These are phyloP conservation scores for Vespertilio murinus DNA, from an alignment of 2,797 vertebrate genomes.

Conservation along the genomic window DNA sequence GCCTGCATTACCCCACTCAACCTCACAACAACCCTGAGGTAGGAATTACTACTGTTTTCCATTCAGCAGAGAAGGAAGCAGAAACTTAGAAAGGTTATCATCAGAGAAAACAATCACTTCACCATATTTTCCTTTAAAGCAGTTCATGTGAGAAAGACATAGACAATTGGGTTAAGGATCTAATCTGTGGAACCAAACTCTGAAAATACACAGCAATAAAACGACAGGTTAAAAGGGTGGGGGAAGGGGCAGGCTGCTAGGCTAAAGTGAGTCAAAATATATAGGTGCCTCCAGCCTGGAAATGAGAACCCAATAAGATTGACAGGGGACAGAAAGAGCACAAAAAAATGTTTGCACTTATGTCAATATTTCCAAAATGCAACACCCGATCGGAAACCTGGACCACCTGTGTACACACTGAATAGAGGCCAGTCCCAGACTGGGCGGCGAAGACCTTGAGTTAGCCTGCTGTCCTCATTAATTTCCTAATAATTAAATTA, in stretches of 20 bases:
- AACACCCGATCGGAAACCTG: neutral
- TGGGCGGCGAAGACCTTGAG: neutral
- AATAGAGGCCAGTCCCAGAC: neutral
- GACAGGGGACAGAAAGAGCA: neutral
- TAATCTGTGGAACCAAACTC: neutral
- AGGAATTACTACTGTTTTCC: neutral
- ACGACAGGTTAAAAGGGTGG: neutral
- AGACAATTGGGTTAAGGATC: neutral
- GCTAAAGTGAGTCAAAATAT: neutral
- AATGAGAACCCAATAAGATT: neutral
- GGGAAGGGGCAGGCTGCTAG: neutral
- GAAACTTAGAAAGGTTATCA: neutral
- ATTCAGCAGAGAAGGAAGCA: neutral
- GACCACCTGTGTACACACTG: neutral
- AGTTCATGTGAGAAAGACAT: neutral
- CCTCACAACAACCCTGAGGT: neutral
- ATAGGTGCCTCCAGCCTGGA: neutral
- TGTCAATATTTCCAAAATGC: neutral
- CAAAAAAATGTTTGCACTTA: neutral
- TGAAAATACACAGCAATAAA: neutral
- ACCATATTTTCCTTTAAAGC: neutral
- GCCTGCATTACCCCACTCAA: neutral
- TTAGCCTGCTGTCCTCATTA: neutral
- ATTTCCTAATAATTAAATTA: slow-evolving; percentile 6
- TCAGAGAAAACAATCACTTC: neutral